A percentile compares a stretch with the other conserved stretches of the same genome.
Evolutionary conservation across 37 sponge, comb jelly and placozoan species (phyloP).

Genomic region (Lycopodina hypogea): DNA sequence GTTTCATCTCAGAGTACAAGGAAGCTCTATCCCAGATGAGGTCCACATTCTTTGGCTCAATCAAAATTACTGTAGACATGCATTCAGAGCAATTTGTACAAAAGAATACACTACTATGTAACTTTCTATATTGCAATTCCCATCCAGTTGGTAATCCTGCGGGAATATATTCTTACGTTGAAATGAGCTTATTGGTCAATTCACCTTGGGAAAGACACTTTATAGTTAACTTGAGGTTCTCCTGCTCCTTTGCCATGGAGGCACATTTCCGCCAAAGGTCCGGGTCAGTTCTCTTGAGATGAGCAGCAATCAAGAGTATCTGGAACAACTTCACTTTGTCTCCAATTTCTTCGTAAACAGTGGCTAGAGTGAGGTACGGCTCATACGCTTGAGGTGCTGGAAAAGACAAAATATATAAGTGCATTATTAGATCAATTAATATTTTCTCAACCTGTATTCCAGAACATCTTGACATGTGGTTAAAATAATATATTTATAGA

Average conservation of each 20-base stretch:
- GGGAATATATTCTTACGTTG: too few species aligned
- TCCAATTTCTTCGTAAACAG: conserved; percentile 76
- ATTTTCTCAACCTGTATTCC: too few species aligned
- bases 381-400: conserved; percentile 77
- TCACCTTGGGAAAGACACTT: conserved; percentile 66
- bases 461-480: background rate
- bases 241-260: conserved; percentile 53
- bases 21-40: conserved; percentile 66
- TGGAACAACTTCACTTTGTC: conserved; percentile 69
- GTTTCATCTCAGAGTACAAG: conserved; percentile 26
- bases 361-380: conserved; percentile 83
- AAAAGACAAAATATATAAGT: background rate
- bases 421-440: background rate
- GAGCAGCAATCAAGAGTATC: conserved; percentile 76
- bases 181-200: too few species aligned
- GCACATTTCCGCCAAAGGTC: conserved; percentile 74
- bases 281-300: conserved; percentile 62
- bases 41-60: conserved; percentile 29
- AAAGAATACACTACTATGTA: background rate
- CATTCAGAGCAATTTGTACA: background rate
- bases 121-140: background rate
- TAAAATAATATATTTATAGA: background rate
- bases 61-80: conserved; percentile 30
- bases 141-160: too few species aligned
- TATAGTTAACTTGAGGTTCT: conserved; percentile 38